These are phyloP conservation scores for Entelurus aequoreus DNA, from an alignment of 2,113 vertebrate genomes.

Conservation along the genomic window DNA sequence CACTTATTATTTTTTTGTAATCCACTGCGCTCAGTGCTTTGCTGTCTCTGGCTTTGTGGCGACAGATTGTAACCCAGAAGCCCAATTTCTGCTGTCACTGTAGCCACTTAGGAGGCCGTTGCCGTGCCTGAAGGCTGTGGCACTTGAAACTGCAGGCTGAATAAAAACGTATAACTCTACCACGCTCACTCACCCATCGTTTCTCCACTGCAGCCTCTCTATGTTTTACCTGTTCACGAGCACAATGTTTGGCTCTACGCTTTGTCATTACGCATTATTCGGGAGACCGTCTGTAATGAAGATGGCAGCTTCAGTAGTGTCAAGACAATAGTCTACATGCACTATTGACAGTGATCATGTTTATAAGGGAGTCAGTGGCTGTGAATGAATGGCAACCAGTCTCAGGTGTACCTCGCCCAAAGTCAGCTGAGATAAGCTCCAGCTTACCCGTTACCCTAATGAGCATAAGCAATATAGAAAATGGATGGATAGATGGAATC, in stretches of 20 bases:
- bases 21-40: slow-evolving; percentile 43
- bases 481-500: no score
- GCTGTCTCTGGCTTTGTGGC: slow-evolving; percentile 89
- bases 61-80: slow-evolving; percentile 97
- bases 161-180: slow-evolving; percentile 91
- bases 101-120: slow-evolving; percentile 97
- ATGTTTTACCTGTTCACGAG: slow-evolving; percentile 23
- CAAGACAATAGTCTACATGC: not conserved
- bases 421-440: no score
- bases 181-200: slow-evolving; percentile 66
- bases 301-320: not conserved
- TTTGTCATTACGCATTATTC: slow-evolving; percentile 9
- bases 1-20: not conserved
- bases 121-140: slow-evolving; percentile 79
- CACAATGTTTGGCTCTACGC: slow-evolving; percentile 5
- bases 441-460: no score
- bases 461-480: no score
- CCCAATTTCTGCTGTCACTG: slow-evolving; percentile 99
- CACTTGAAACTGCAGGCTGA: slow-evolving; percentile 98
- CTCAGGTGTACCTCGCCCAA: no score
- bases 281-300: not conserved
- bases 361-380: no score
- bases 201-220: slow-evolving; percentile 25
- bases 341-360: not conserved
- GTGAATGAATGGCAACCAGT: no score